Evolutionary conservation across 2,888 invertebrate species (phyloP).

Genomic region (Troglohyphantes excavatus): DNA sequence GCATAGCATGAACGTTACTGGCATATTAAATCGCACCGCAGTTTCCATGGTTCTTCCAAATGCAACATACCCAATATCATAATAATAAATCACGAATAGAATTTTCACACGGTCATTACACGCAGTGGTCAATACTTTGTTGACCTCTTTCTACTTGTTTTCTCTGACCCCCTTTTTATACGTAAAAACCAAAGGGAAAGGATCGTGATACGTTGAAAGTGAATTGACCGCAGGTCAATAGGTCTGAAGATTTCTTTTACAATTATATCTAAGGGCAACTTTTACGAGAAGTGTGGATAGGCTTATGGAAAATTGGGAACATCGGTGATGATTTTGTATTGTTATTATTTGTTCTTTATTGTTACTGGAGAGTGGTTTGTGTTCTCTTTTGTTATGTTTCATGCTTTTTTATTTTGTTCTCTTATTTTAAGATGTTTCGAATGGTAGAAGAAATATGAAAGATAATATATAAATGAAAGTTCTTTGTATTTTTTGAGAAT

Average conservation of each 20-base stretch:
- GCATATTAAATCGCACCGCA: no score
- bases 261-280: not conserved
- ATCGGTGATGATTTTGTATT: not conserved
- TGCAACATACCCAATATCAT: no score
- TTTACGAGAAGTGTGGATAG: not conserved
- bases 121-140: not conserved
- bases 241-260: not conserved
- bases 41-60: no score
- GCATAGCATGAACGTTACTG: no score
- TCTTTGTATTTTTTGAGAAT: no score
- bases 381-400: no score
- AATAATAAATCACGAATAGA: not conserved
- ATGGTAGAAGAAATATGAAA: no score
- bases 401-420: no score
- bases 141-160: conserved; percentile 5
- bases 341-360: not conserved
- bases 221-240: not conserved
- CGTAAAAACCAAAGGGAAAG: not conserved
- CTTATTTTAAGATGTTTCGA: no score
- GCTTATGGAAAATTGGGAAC: not conserved
- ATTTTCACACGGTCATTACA: not conserved
- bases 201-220: not conserved
- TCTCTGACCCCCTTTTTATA: not conserved
- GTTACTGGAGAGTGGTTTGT: not conserved
- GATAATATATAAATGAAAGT: no score